Conservation (phyloP, 2,797 vertebrate species). For the Alcedo atthis region DNA sequence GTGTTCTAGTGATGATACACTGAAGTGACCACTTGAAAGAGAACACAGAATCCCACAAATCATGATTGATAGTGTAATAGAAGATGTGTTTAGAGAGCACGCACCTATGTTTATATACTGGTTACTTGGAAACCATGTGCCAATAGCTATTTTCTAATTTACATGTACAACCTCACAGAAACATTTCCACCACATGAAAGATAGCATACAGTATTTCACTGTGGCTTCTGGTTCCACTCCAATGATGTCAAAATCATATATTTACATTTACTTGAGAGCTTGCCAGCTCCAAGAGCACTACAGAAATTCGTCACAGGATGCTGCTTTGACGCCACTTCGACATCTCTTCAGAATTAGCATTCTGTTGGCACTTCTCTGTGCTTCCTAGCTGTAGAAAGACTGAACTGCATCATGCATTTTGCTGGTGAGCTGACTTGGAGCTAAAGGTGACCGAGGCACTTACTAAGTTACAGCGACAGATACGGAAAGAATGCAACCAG, state of each 20-base stretch:
- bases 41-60: not conserved
- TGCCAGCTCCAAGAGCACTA: not conserved
- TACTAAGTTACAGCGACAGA: not conserved
- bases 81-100: not conserved
- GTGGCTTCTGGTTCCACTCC: not conserved
- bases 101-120: not conserved
- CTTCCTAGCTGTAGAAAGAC: not conserved
- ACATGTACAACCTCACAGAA: not conserved
- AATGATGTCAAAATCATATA: not conserved
- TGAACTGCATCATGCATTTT: not conserved
- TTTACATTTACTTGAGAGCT: not conserved
- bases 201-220: not conserved
- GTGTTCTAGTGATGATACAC: not conserved
- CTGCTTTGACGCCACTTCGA: not conserved
- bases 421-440: not conserved
- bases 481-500: not conserved
- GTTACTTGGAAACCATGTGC: slow-evolving; percentile 22
- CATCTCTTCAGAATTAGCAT: not conserved
- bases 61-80: not conserved
- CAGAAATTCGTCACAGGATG: slow-evolving; percentile 33
- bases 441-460: not conserved
- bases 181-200: not conserved
- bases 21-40: not conserved
- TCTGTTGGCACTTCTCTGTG: not conserved
- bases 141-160: not conserved